phyloP scores from a whole-genome alignment of 1,140 invertebrate genomes.

The Neodiprion fabricii region DNA sequence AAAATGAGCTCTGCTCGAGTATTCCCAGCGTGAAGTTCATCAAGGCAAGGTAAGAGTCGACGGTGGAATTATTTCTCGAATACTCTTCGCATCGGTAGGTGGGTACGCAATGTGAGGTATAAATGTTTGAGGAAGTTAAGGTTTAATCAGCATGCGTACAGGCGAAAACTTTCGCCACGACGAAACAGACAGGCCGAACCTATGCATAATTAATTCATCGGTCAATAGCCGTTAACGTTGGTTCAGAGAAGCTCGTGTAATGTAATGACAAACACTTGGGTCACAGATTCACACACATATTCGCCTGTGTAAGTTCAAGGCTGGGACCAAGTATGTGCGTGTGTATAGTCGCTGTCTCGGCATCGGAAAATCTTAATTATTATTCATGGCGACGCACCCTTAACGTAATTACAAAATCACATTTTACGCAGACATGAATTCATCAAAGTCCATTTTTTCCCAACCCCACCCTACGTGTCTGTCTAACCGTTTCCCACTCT shows the following conservation, averaged over 20 bases:
- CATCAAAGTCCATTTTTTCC: no score
- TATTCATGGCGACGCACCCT: background rate
- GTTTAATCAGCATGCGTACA: background rate
- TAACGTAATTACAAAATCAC: background rate
- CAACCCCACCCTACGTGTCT: no score
- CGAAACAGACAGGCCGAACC: background rate
- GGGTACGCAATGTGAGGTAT: background rate
- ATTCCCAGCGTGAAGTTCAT: no score
- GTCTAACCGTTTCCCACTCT: no score
- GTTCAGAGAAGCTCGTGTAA: background rate
- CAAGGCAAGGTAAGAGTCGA: no score
- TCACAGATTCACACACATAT: background rate
- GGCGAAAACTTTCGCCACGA: background rate
- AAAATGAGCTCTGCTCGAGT: no score
- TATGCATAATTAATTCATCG: slow-evolving; percentile 7
- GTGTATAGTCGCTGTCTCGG: background rate
- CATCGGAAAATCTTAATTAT: background rate
- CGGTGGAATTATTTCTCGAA: no score
- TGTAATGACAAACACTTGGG: background rate
- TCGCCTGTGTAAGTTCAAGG: background rate
- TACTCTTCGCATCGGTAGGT: background rate
- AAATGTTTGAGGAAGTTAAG: background rate
- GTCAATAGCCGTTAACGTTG: slow-evolving; percentile 1
- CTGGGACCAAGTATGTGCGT: background rate
- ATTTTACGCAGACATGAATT: background rate